Evolutionary conservation across 2,888 invertebrate genomes (phyloP), one percentile per base, ranked within the genome.

Genomic region (Globia sparganii): DNA sequence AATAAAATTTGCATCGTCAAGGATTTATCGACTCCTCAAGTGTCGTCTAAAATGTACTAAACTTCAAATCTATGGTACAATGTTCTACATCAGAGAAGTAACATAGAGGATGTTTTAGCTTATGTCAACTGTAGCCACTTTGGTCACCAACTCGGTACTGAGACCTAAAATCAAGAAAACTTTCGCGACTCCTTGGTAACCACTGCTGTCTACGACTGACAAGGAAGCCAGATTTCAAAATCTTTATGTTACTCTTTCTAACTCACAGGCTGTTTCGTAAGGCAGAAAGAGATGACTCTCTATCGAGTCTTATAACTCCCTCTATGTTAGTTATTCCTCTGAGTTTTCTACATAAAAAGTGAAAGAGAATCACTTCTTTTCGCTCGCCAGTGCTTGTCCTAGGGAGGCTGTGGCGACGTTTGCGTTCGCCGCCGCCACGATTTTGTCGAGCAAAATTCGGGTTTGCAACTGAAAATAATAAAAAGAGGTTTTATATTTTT

Each of bases 341-440:
- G 56, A 74, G 31, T 65, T 1, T 61, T 66, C 86, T 86, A 84
- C 76, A 9, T 72, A 31, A 72, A 43, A 73, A 66, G 11, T 70
- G 46, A 67, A 79, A 72, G 8, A 28, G 15, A 77, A 83, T 96
- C 92, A 96, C 95, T 95, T 96, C 90, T 95, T 95, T 70, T 96
- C 96, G 74, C 88, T 92, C 31, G 95, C 96, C 49, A 96, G 87
- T 1, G 95, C 91, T 80, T 96, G 96, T n/a, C 96, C 96, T 2
- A 96, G 87, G 0, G 96, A 94, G 0, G 96, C 96, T 2, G 96
- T 96, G 8, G 96, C 95, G 0, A 95, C 93, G 0, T 94, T 93
- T 0, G 95, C 92, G 66, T 95, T 96, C 0, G 96, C 92, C 2
- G 94, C 94, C 0, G 91, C 80, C n/a, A 96, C 95, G 21, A 96